Base-by-base conservation (phyloP, 1,140 invertebrate genomes). In the Cherax destructor region DNA sequence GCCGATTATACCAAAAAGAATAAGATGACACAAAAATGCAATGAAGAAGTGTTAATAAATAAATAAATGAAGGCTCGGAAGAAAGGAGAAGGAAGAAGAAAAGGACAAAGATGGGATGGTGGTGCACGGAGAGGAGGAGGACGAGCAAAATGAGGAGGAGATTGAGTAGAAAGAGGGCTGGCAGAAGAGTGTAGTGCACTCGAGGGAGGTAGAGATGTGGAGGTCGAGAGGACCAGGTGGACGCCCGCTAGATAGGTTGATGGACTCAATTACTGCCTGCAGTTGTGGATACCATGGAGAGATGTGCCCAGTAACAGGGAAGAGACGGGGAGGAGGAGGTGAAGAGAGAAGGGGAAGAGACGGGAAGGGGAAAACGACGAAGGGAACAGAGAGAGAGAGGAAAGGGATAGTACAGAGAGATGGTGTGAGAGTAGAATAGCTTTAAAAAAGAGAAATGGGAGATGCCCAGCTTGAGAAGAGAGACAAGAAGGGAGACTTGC, bases 261-360 rank as follows among this genome's bases (percentile, higher is more conserved):
- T 74, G 69, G 69, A n/a, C 24, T 30, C 69, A 74, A 30, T 74
- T 74, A 74, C 69, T n/a, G 69, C 24, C 69, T 74, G 24, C n/a
- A 9, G 24, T 11, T 21, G 4, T 74, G n/a, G 24, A n/a, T 30
- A 74, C n/a, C n/a, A 7, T 9, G 69, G 65, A 18, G 76, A 18
- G 76, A 13, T 11, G 76, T n/a, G 30, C 30, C 30, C 30, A 41
- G 30, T 41, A 41, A 41, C 2, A 2, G 30, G 30, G 30, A 21
- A 21, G 18, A 69, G 65, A 69, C 13, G 21, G 65, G 21, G 65
- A 30, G 69, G 24, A 30, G 24, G 24, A 74, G n/a, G 24, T n/a
- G 24, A 21, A 30, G 69, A 30, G 69, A 30, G 69, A 21, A 18
- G 61, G 21, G 13, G 61, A 65, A 21, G 13, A 65, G 13, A 21